Evolutionary conservation across 2,113 vertebrate species (phyloP), one percentile per base, ranked within the genome.

Genomic region (Eleginops maclovinus): DNA sequence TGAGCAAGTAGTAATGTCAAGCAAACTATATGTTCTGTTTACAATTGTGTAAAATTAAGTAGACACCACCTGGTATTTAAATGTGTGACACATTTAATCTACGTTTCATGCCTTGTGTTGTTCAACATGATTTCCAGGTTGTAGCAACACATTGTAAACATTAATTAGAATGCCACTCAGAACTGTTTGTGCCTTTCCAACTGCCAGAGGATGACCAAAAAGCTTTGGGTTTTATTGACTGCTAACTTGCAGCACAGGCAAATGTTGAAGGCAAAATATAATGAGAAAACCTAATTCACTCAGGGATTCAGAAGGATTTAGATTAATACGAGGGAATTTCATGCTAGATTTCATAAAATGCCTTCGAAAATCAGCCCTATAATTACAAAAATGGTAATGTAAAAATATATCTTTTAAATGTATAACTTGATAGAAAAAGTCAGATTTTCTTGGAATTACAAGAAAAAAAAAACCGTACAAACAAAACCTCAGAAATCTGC

Each of bases 161-260:
- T 61, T 73, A 53, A 61, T 68, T 40, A 40, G n/a, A 40, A 55
- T 47, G 77, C 46, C 24, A 47, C 62, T 73, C 70, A n/a, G 47
- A 22, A 4, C 51, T 0, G 9, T 17, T 31, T 21, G 16, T 50
- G 53, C 43, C 12, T 24, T 3, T 21, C 51, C 31, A 19, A 21
- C 21, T 14, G 49, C 36, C 46, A 43, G 41, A 28, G 4, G 9
- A 15, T 26, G 28, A 50, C 3, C 0, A n/a, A 53, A 58, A 14
- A 40, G 10, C 62, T 75, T 31, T 65, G 26, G n/a, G 19, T 61
- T 15, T 9, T 9, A n/a, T 6, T 24, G 49, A 22, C 41, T 50
- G 15, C 4, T n/a, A 59, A 50, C 43, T 8, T n/a, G 4, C 4
- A 11, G 16, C 21, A 31, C 36, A 44, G 21, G 24, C 36, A 24